Evolutionary conservation across 2,797 vertebrate genomes (phyloP), one percentile per base, ranked within the genome.

Genomic region (Eulemur rubriventer): DNA sequence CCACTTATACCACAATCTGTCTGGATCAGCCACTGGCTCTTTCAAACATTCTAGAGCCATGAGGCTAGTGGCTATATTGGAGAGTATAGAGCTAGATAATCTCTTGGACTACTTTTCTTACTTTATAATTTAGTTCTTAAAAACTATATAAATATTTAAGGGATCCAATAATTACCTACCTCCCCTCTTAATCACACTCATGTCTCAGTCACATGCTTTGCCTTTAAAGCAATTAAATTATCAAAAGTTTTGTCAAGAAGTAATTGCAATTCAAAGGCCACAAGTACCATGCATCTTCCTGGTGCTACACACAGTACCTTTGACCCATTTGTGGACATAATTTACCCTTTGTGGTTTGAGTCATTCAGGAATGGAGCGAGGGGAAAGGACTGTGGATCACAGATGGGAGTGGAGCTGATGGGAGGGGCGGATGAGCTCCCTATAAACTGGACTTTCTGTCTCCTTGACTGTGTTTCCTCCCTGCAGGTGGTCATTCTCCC

Each of bases 221-320:
- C 10, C 65, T 65, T 85, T 33, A 89, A 84, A 84, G 10, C 28
- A 61, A 78, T 22, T 83, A 85, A 69, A 78, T 24, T 65, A 87
- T 28, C 43, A 59, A 81, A 86, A 7, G 2, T 12, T 79, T 82
- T 84, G 17, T 72, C 30, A 89, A 83, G 30, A 30, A 75, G 30
- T 17, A 28, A 65, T 73, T 79, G 50, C 11, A 50, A 30, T 79
- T 4, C 1, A n/a, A 75, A 89, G 35, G n/a, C 35, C 18, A 24
- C 35, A 50, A 14, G 3, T 55, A 3, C 9, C 8, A 13, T 14
- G 4, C 7, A 38, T 22, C 16, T 35, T 92, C 4, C 5, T 18
- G 22, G 3, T 28, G 3, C 28, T 11, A 46, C 17, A 17, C 30
- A 52, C 4, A 2, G 8, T 80, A 17, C 38, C 38, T 85, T 59